Conservation (phyloP, 2,888 invertebrate genomes). For the Bembecia ichneumoniformis region DNA sequence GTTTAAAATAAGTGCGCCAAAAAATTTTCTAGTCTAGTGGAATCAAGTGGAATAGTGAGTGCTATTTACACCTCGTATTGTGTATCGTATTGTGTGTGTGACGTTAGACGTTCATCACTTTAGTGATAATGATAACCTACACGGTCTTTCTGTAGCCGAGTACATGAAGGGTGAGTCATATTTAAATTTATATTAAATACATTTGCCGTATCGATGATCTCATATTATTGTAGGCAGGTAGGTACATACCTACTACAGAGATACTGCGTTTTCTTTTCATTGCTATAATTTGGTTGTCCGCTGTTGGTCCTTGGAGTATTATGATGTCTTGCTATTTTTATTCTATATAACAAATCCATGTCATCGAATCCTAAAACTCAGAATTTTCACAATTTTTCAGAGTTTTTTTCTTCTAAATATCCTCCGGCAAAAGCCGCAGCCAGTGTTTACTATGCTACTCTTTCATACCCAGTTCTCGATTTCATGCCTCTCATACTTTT, state of each 20-base stretch:
- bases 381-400: too few relatives aligned
- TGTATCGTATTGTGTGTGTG: conserved; percentile 27
- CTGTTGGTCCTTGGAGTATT: not conserved
- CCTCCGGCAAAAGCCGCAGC: too few relatives aligned
- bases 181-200: conserved; percentile 72
- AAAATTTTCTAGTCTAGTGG: not conserved
- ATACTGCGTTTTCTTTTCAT: not conserved
- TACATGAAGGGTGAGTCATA: conserved; percentile 68
- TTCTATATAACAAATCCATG: too few relatives aligned
- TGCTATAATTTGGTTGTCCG: not conserved
- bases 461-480: too few relatives aligned
- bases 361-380: too few relatives aligned
- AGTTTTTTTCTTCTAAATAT: too few relatives aligned
- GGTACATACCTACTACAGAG: not conserved
- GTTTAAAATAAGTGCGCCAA: not conserved
- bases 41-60: not conserved
- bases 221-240: conserved; percentile 39
- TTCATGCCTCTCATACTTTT: too few relatives aligned
- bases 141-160: conserved; percentile 58
- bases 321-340: too few relatives aligned
- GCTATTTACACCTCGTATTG: not conserved
- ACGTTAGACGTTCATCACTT: conserved; percentile 43
- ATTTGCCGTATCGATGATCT: conserved; percentile 71
- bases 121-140: conserved; percentile 61
- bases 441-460: too few relatives aligned